These are phyloP conservation scores for Drosophila lini DNA, from an alignment of 1,140 invertebrate genomes.

Conservation along the genomic window DNA sequence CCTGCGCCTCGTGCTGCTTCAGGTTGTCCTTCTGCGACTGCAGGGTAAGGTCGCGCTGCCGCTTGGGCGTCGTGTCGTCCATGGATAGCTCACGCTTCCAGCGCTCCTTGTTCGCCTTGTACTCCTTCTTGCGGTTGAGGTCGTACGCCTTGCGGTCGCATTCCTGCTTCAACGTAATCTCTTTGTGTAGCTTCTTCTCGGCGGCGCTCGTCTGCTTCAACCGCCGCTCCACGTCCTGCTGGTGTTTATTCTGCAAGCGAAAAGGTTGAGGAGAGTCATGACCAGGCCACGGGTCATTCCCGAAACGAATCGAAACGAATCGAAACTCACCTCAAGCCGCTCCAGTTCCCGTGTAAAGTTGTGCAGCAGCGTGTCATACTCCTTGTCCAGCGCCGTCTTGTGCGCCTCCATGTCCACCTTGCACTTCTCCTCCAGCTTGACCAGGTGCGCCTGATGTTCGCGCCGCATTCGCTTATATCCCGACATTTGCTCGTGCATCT, in stretches of 20 bases:
- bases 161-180: slow-evolving; percentile 95
- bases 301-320: slow-evolving; percentile 1
- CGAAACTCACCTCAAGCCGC: slow-evolving; percentile 89
- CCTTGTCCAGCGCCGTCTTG: slow-evolving; percentile 97
- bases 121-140: slow-evolving; percentile 97
- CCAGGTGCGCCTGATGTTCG: slow-evolving; percentile 97
- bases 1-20: slow-evolving; percentile 95
- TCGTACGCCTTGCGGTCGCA: slow-evolving; percentile 94
- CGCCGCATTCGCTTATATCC: slow-evolving; percentile 99
- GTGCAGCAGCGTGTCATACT: slow-evolving; percentile 96
- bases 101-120: slow-evolving; percentile 98
- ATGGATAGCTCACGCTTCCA: slow-evolving; percentile 97
- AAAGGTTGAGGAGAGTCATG: background rate
- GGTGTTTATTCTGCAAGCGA: slow-evolving; percentile 89
- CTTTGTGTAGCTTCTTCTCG: slow-evolving; percentile 97
- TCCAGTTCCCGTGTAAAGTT: slow-evolving; percentile 97
- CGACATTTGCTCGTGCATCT: slow-evolving; percentile 99
- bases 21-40: slow-evolving; percentile 96
- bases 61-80: slow-evolving; percentile 95
- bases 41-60: slow-evolving; percentile 95
- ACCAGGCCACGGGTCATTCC: too few species aligned
- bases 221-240: slow-evolving; percentile 95
- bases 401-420: slow-evolving; percentile 98
- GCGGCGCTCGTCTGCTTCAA: slow-evolving; percentile 93
- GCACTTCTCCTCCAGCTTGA: slow-evolving; percentile 97